Percentiles rank a stretch among this genome's conserved stretches.
phyloP scores from a whole-genome alignment of 2,888 invertebrate species.

The Standfussiana lucernea region DNA sequence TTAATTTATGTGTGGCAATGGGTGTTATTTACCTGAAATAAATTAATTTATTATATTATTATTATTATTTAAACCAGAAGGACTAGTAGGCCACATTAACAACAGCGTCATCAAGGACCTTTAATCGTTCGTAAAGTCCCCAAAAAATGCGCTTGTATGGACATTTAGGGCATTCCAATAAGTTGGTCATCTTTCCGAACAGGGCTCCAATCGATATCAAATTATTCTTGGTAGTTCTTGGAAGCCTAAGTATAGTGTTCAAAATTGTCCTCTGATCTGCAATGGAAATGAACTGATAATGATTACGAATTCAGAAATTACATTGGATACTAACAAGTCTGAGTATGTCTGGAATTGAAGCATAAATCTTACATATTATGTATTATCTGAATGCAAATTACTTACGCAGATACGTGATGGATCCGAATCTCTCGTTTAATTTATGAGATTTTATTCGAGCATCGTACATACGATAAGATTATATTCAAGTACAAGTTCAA shows the following conservation, averaged over 20 bases:
- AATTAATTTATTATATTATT: too few species aligned
- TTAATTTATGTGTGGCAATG: too few species aligned
- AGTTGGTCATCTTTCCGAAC: background rate
- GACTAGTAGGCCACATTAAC: background rate
- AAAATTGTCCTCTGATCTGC: background rate
- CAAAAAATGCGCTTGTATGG: background rate
- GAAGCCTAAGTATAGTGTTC: background rate
- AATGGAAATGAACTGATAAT: background rate
- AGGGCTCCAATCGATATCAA: too few species aligned
- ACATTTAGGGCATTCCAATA: background rate
- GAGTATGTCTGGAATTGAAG: background rate
- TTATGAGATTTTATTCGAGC: constrained; percentile 16
- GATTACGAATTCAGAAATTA: background rate
- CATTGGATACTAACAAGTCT: background rate
- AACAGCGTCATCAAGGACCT: background rate
- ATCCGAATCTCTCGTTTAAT: background rate
- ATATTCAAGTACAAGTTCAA: constrained; percentile 15
- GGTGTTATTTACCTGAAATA: too few species aligned
- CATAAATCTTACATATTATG: constrained; percentile 24
- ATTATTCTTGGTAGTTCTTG: background rate
- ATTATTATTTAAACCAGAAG: too few species aligned
- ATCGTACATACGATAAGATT: background rate
- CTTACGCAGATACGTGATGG: background rate
- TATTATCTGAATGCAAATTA: constrained; percentile 15
- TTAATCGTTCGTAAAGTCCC: background rate